Conservation (phyloP, 2,888 invertebrate genomes). For the Oxyscelio sp. region DNA sequence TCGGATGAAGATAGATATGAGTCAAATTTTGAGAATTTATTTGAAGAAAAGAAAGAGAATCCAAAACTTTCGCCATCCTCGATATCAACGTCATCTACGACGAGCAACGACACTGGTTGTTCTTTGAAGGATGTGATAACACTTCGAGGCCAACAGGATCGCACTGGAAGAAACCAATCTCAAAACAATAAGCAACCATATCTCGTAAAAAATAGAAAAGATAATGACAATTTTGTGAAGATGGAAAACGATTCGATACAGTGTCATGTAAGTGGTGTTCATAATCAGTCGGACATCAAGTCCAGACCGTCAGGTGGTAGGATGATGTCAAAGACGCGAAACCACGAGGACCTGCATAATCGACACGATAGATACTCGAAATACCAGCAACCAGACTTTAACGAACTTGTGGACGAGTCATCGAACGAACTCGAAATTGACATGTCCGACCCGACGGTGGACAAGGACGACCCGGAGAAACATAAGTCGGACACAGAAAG, state of each 20-base stretch:
- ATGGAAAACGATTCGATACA: constrained; percentile 89
- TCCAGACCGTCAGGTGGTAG: constrained; percentile 77
- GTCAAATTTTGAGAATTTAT: constrained; percentile 94
- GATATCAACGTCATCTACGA: constrained; percentile 90
- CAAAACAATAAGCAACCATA: constrained; percentile 78
- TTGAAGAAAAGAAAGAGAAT: constrained; percentile 94
- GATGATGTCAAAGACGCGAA: constrained; percentile 79
- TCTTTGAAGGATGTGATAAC: constrained; percentile 92
- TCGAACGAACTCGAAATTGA: constrained; percentile 94
- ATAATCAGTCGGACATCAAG: constrained; percentile 77
- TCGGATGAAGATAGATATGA: constrained; percentile 92
- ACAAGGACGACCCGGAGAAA: constrained; percentile 90
- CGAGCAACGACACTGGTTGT: constrained; percentile 90
- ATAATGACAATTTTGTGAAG: constrained; percentile 88
- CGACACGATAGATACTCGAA: constrained; percentile 89
- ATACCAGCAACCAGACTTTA: constrained; percentile 93
- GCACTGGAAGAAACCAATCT: constrained; percentile 79
- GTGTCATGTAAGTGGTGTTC: constrained; percentile 83
- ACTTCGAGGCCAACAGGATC: constrained; percentile 88
- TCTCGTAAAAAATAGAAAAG: constrained; percentile 80
- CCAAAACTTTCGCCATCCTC: constrained; percentile 91
- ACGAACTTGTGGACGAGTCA: constrained; percentile 93
- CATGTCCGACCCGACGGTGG: constrained; percentile 92
- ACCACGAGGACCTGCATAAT: constrained; percentile 77
- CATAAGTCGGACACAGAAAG: constrained; percentile 89